These are phyloP conservation scores for Diplosoma virens DNA, from an alignment of 23 tunicate genomes.

Conservation along the genomic window DNA sequence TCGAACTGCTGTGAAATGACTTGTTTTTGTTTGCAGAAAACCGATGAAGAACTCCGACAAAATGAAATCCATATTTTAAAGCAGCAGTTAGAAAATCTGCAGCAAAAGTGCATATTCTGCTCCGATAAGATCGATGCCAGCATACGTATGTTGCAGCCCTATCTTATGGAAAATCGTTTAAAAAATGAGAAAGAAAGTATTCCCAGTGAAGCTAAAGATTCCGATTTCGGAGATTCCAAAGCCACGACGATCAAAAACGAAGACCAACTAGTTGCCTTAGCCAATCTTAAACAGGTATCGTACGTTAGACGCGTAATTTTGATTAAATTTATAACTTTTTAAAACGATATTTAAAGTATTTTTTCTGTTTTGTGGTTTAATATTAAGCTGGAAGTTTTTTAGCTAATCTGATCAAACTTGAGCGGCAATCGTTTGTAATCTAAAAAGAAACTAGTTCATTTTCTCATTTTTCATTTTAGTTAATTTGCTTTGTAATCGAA, in stretches of 20 bases:
- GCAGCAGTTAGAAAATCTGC: slow-evolving; percentile 25
- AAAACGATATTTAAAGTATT: too few species aligned
- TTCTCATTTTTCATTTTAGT: too few species aligned
- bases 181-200: neutral
- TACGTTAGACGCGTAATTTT: too few species aligned
- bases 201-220: neutral
- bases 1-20: too few species aligned
- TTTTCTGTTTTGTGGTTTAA: too few species aligned
- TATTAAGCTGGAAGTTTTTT: too few species aligned
- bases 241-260: neutral
- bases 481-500: too few species aligned
- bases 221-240: neutral
- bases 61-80: slow-evolving; percentile 11
- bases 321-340: too few species aligned
- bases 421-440: too few species aligned
- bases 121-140: slow-evolving; percentile 53
- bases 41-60: slow-evolving; percentile 2
- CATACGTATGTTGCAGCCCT: slow-evolving; percentile 42
- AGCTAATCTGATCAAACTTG: too few species aligned
- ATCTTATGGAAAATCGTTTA: neutral
- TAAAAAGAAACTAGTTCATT: too few species aligned
- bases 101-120: slow-evolving; percentile 55
- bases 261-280: slow-evolving; percentile 27
- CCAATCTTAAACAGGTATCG: slow-evolving; percentile 29
- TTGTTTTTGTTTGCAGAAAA: slow-evolving; percentile 11